Base-by-base conservation (phyloP, 2,113 vertebrate species). In the Regulus satrapa region DNA sequence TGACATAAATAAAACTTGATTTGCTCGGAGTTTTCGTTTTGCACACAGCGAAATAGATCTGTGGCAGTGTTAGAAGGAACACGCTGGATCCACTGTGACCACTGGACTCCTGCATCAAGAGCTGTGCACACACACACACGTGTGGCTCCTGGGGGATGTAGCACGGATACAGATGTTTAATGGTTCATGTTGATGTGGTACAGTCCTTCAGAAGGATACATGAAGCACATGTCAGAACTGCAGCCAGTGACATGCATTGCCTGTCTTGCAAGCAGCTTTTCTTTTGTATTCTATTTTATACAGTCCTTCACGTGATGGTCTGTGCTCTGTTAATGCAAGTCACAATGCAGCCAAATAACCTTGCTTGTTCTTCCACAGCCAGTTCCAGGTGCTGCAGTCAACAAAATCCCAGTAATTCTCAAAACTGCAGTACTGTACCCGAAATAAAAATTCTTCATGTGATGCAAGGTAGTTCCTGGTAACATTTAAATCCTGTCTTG, bases 401-500 rank as follows among this genome's bases (percentile, higher is more conserved):
- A 78, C 77, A 74, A 83, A 93, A 81, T n/a, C 28, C 67, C 49
- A 71, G 54, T 68, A 82, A 88, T 34, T 80, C 79, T 93, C 68
- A 1, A 58, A 88, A 81, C 68, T 73, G 36, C 91, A 84, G 62
- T 91, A 52, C 82, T 95, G 13, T 14, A 79, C 55, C 78, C 59
- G 78, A 82, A 82, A 80, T 85, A 76, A 88, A 79, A 94, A 32
- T 52, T 85, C 91, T 90, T 74, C 81, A n/a, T 76, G 81, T 93
- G 40, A 52, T 49, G 49, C 82, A 28, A 68, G 82, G 75, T 76
- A 95, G 95, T 80, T 96, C 45, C 76, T 59, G 78, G 94, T 93
- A 90, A 95, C 92, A n/a, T 41, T 88, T 86, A 85, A 92, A 92
- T 95, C 97, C 95, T 97, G 92, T 96, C 95, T 92, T 95, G 59